Evolutionary conservation across 64 coral and sea anemone species (phyloP), one percentile per base, ranked within the genome.

Genomic region (Montipora foliosa): DNA sequence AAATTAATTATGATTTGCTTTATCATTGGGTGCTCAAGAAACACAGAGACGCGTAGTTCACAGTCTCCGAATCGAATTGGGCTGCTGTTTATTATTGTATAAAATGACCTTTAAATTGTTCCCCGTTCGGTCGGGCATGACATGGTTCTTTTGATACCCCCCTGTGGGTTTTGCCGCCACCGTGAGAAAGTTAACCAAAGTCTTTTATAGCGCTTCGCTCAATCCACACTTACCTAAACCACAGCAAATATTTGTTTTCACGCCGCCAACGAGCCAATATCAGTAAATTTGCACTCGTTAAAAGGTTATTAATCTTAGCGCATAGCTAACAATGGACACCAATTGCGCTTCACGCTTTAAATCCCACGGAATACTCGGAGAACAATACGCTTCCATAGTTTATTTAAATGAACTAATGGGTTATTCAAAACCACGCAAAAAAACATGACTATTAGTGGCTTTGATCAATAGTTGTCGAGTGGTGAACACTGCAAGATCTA

Each of bases 301-400:
- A 86, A 86, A 86, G 82, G 82, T 86, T 86, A 64, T 86, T 86
- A 86, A 86, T 86, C 82, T 86, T 86, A 72, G 46, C 62, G 37
- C 66, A 69, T 71, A 70, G 5, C 46, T 86, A 86, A 86, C 82
- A 86, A 86, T 86, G 19, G 66, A 50, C 64, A 24, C 82, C 67
- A 86, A 86, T 86, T 86, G 82, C 45, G 47, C 17, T 71, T 86
- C 82, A 86, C 46, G 66, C 48, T 86, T 48, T 22, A 5, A 71
- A 72, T 86, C 82, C 82, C 82, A 86, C 82, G 82, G 82, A 71
- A 51, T 21, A 86, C 16, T 44, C 16, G 50, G 44, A 71, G 67
- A 62, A 86, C 82, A 86, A 86, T 86, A 86, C 47, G 82, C 47
- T 22, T 86, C 71, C 66, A 86, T 45, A n/a, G 82, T 86, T 86